These are phyloP conservation scores for Melanotaenia maccullochi DNA, from an alignment of 2,797 vertebrate genomes.

Conservation along the genomic window DNA sequence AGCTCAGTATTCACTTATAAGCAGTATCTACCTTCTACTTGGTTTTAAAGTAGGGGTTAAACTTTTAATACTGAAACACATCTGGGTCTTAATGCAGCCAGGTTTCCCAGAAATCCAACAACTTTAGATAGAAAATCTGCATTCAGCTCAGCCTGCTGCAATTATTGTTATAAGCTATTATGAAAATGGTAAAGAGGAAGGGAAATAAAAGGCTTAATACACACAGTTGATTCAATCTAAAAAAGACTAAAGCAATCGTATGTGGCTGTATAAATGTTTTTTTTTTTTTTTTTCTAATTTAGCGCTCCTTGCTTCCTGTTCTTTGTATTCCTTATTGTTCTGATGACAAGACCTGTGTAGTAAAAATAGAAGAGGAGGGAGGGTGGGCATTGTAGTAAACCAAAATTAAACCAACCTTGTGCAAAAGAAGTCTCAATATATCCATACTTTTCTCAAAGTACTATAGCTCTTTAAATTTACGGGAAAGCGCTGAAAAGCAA, in stretches of 20 bases:
- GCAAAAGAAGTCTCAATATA: neutral
- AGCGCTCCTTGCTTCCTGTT: neutral
- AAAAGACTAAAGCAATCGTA: neutral
- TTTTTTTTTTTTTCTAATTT: neutral
- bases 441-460: neutral
- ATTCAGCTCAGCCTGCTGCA: neutral
- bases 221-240: neutral
- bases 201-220: neutral
- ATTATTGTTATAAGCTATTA: neutral
- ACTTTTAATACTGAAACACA: neutral
- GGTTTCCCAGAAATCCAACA: neutral
- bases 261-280: neutral
- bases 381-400: neutral
- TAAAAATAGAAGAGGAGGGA: neutral
- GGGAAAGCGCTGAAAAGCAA: constrained; percentile 27
- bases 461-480: constrained; percentile 7
- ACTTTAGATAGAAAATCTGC: neutral
- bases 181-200: neutral
- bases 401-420: neutral
- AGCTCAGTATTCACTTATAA: too few relatives aligned
- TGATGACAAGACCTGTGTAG: too few relatives aligned
- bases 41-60: neutral
- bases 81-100: neutral
- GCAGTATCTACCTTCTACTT: too few relatives aligned
- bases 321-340: neutral